Conservation (phyloP, 2,888 invertebrate genomes). For the Mesorhabditis spiculigera region DNA sequence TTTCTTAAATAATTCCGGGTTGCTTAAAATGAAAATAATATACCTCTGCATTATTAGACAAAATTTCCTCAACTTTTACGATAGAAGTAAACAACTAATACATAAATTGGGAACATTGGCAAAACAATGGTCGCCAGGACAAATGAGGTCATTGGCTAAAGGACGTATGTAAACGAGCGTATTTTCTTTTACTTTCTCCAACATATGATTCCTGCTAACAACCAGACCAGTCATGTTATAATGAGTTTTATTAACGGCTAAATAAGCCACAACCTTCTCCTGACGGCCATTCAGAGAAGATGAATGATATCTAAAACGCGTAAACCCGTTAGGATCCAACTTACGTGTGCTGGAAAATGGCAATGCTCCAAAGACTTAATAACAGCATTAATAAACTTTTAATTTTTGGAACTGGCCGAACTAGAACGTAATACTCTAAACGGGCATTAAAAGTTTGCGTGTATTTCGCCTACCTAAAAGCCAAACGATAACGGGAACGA, state of each 20-base stretch:
- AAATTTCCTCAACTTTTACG: slow-evolving; percentile 28
- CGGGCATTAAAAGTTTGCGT: not conserved
- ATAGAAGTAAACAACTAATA: slow-evolving; percentile 32
- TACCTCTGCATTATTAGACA: slow-evolving; percentile 18
- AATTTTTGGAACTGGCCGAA: slow-evolving; percentile 30
- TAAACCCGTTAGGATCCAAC: not conserved
- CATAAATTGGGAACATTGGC: slow-evolving; percentile 46
- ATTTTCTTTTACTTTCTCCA: not conserved
- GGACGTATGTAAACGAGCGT: slow-evolving; percentile 9
- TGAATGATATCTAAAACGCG: slow-evolving; percentile 35
- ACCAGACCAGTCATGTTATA: slow-evolving; percentile 22
- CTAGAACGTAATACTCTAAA: slow-evolving; percentile 32
- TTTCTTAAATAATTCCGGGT: not conserved
- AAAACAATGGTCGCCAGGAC: slow-evolving; percentile 37
- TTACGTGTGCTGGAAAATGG: slow-evolving; percentile 36
- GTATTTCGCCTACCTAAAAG: slow-evolving; percentile 23
- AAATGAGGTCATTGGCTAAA: slow-evolving; percentile 33
- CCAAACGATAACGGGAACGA: slow-evolving; percentile 44
- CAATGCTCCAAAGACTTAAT: slow-evolving; percentile 28
- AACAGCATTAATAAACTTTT: slow-evolving; percentile 22
- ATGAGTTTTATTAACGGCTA: slow-evolving; percentile 19
- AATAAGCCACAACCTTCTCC: slow-evolving; percentile 24
- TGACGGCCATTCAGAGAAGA: slow-evolving; percentile 37
- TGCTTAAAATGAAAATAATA: not conserved
- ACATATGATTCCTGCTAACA: slow-evolving; percentile 37